phyloP scores from a whole-genome alignment of 2,888 invertebrate genomes.

The Portevinia maculata region DNA sequence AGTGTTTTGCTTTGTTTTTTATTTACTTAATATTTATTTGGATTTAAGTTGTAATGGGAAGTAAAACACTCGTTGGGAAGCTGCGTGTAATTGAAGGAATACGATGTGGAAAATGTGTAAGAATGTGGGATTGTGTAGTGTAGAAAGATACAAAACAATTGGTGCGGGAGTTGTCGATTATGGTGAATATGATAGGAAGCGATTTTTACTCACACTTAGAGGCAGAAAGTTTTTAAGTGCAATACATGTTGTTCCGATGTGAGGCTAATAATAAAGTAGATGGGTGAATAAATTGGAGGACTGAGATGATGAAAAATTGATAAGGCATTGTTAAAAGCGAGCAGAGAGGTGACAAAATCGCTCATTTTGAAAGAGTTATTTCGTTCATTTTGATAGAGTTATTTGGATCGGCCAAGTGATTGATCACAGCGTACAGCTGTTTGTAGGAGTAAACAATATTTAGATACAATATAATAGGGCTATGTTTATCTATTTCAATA shows the following conservation, averaged over 20 bases:
- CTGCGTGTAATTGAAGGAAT: conserved; percentile 74
- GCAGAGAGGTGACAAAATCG: not conserved
- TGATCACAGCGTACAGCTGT: too few relatives aligned
- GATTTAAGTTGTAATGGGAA: conserved; percentile 73
- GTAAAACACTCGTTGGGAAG: conserved; percentile 73
- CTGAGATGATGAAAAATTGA: conserved; percentile 33
- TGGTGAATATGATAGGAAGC: not conserved
- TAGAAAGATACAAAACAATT: not conserved
- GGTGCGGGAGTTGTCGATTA: conserved; percentile 1
- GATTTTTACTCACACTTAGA: not conserved
- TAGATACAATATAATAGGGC: too few relatives aligned
- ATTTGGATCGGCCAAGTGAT: too few relatives aligned
- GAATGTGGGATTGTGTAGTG: conserved; percentile 56
- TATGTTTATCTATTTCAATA: too few relatives aligned
- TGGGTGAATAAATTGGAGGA: conserved; percentile 5
- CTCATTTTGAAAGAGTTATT: too few relatives aligned
- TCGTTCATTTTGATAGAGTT: too few relatives aligned
- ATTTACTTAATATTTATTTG: conserved; percentile 71
- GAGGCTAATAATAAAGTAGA: conserved; percentile 36
- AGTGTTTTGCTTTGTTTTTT: conserved; percentile 50
- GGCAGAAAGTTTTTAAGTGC: conserved; percentile 59
- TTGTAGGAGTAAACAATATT: too few relatives aligned
- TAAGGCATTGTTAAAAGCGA: not conserved
- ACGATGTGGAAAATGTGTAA: conserved; percentile 71
- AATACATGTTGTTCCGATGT: conserved; percentile 31